phyloP scores from a whole-genome alignment of 2,888 invertebrate species.

The Oscheius sp. region DNA sequence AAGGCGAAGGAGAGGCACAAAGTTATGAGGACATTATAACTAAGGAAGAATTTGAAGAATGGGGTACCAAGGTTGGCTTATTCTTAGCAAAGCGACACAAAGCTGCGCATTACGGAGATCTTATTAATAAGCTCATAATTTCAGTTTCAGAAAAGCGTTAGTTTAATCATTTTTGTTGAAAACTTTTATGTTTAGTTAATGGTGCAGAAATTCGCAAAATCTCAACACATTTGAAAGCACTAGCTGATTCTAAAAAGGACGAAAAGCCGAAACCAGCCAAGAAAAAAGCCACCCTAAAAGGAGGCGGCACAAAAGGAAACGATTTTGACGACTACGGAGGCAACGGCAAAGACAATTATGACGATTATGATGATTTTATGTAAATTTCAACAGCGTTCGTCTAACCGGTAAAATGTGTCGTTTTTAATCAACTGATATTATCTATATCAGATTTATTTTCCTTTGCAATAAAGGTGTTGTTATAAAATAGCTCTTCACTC shows the following conservation, averaged over 20 bases:
- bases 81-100: conserved; percentile 47
- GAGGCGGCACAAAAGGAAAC: conserved; percentile 36
- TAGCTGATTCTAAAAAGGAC: conserved; percentile 55
- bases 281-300: conserved; percentile 42
- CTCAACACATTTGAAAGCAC: conserved; percentile 51
- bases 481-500: not conserved
- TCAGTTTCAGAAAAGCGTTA: conserved; percentile 47
- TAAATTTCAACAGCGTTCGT: not conserved
- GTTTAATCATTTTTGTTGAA: conserved; percentile 27
- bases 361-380: conserved; percentile 46
- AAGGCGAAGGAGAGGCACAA: not conserved
- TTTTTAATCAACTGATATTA: not conserved
- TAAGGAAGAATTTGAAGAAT: conserved; percentile 55
- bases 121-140: conserved; percentile 46
- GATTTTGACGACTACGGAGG: conserved; percentile 43
- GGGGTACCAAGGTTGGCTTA: conserved; percentile 52
- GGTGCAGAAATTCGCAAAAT: conserved; percentile 56
- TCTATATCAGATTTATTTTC: not conserved
- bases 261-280: conserved; percentile 44
- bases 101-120: conserved; percentile 51
- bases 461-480: not conserved
- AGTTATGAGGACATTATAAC: conserved; percentile 42
- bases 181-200: conserved; percentile 41
- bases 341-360: conserved; percentile 30
- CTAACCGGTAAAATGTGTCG: not conserved